Evolutionary conservation across 2,888 invertebrate species (phyloP), one percentile per base, ranked within the genome.

Genomic region (Drosophila sordidapex): DNA sequence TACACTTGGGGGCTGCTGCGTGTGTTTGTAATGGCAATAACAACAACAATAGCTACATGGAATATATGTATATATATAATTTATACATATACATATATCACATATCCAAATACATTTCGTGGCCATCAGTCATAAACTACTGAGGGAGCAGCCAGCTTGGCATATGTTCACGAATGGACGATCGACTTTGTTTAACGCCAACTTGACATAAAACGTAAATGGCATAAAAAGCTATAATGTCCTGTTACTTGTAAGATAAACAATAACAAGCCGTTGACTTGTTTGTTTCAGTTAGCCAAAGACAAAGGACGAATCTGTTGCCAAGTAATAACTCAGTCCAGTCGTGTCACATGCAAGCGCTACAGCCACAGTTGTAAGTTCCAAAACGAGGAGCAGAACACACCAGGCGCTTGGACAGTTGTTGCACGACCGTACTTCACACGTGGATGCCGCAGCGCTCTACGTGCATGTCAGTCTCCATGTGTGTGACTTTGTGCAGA

Each of bases 151-250:
- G 69, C 38, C 59, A 67, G 53, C 49, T 70, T 68, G 68, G 49
- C 62, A 76, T 70, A 73, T 69, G 79, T 59, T 69, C 70, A 74
- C 60, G 49, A 56, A 49, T 25, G 73, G 40, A 33, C 59, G 65
- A 72, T 82, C 71, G 70, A 65, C 81, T 76, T 75, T 83, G 62
- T 76, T 68, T 73, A 74, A 70, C 59, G 67, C 58, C 81, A 67
- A 76, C 67, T 79, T 79, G 74, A 83, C 70, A 76, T 77, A 83
- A 87, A 89, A 85, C 90, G 90, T 90, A 90, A 88, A 77, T 83
- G 89, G 76, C 79, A 87, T 90, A 90, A 88, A 90, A 90, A 83
- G 83, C 83, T 79, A 90, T 85, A 86, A 87, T 90, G 88, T 81
- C 59, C 71, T 73, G 76, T 70, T 79, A 75, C 88, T 75, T 83